Evolutionary conservation across 2,797 vertebrate species (phyloP).

Genomic region (Mustela erminea): DNA sequence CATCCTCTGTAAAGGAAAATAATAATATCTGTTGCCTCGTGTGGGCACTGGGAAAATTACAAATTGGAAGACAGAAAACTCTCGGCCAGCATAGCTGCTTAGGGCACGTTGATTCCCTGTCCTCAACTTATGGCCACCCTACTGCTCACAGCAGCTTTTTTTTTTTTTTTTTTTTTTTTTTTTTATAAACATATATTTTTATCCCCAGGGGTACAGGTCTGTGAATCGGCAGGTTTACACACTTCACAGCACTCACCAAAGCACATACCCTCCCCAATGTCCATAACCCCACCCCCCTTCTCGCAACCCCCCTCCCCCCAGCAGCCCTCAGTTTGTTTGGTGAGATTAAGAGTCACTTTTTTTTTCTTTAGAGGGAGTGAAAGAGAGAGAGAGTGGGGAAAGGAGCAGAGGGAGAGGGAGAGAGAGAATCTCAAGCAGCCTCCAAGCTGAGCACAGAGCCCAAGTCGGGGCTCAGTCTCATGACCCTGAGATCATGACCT

Average conservation of each 20-base stretch:
- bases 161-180: no score
- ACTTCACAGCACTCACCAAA: no score
- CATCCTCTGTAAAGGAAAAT: conserved; percentile 9
- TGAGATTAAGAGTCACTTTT: no score
- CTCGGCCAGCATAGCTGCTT: background rate
- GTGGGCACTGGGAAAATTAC: background rate
- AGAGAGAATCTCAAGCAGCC: background rate
- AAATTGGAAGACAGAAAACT: background rate
- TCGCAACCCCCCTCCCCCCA: no score
- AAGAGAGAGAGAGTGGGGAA: background rate
- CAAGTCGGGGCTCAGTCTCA: background rate
- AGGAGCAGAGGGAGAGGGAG: background rate
- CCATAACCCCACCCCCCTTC: no score
- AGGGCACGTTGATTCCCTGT: background rate
- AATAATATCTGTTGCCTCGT: background rate
- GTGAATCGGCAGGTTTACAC: no score
- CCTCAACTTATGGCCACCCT: background rate
- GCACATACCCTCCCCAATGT: no score
- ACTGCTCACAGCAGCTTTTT: background rate
- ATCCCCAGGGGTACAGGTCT: no score
- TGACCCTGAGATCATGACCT: background rate
- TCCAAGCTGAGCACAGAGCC: background rate
- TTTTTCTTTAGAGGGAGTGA: background rate
- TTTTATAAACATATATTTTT: no score
- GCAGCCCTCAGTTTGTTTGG: no score